Evolutionary conservation across 2,113 vertebrate species (phyloP), one percentile per base, ranked within the genome.

Genomic region (Sceloporus undulatus): DNA sequence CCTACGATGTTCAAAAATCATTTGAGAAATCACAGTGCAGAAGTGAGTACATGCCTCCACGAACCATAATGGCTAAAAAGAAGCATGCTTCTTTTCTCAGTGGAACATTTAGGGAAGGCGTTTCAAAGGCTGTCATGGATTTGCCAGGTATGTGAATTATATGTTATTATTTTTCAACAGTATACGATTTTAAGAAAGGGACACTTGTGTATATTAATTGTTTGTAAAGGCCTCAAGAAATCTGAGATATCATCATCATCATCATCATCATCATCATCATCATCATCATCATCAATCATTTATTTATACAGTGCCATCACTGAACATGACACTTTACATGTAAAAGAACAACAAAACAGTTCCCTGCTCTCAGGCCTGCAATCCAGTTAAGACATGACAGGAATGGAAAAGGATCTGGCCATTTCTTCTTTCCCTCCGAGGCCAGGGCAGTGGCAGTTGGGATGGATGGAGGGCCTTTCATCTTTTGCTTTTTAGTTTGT

Each of bases 21-120:
- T 97, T 96, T 89, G 96, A 97, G 71, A 97, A 94, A 87, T 94
- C 93, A 11, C 93, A 95, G 73, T 87, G 95, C 65, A 95, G 87
- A 71, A 91, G 91, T n/a, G 93, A 42, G 40, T 95, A 95, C 75
- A 91, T 92, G 84, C 90, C 92, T 54, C 96, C 97, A 2, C 93
- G 94, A 27, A 97, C 85, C 86, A 76, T 90, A 5, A 90, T 86
- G 76, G 97, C 97, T 29, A 95, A 89, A 89, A 96, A 91, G 87
- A 96, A 95, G 25, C 97, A 98, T 84, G 56, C 94, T 68, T 97
- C 95, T 76, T 98, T 98, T 91, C 95, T 98, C 70, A 97, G 96
- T 81, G 88, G 95, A 19, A 91, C 96, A 68, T 94, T 94, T 6
- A 91, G 97, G 74, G 73, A 74, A 42, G 16, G 71, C 10, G 56